Percentiles rank a stretch among this genome's conserved stretches.
Conservation (phyloP, 2,113 vertebrate genomes). For the Emydura subglobosa region DNA sequence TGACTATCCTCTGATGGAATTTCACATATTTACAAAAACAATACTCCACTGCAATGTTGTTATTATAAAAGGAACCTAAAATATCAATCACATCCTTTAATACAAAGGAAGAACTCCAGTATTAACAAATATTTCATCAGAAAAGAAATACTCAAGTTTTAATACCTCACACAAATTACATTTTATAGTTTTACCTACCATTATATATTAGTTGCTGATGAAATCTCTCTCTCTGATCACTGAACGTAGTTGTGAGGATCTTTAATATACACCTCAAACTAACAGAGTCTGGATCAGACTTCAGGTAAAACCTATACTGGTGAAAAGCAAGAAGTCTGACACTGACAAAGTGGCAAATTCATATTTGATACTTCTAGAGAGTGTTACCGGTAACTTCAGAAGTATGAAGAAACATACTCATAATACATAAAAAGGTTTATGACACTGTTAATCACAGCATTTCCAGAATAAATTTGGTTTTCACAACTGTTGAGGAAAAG, state of each 20-base stretch:
- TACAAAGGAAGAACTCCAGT: neutral
- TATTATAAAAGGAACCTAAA: neutral
- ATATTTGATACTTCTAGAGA: neutral
- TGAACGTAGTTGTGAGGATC: rapidly evolving
- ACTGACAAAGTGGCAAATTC: neutral
- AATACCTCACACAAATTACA: neutral
- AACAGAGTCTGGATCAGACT: neutral
- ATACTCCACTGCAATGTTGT: neutral
- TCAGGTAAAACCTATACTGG: neutral
- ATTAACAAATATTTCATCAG: neutral
- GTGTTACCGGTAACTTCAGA: neutral
- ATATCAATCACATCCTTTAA: neutral
- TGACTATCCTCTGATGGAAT: neutral
- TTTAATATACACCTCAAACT: neutral
- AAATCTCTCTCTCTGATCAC: neutral
- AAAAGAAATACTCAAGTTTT: rapidly evolving
- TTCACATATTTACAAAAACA: neutral
- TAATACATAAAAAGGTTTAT: neutral
- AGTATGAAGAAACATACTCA: neutral
- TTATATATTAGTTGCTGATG: neutral
- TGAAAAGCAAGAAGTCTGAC: neutral
- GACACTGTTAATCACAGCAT: neutral
- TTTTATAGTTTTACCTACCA: neutral
- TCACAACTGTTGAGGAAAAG: neutral
- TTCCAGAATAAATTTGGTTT: slow-evolving; percentile 8